Evolutionary conservation across 2,888 invertebrate genomes (phyloP).

Genomic region (Agriopis aurantiaria): DNA sequence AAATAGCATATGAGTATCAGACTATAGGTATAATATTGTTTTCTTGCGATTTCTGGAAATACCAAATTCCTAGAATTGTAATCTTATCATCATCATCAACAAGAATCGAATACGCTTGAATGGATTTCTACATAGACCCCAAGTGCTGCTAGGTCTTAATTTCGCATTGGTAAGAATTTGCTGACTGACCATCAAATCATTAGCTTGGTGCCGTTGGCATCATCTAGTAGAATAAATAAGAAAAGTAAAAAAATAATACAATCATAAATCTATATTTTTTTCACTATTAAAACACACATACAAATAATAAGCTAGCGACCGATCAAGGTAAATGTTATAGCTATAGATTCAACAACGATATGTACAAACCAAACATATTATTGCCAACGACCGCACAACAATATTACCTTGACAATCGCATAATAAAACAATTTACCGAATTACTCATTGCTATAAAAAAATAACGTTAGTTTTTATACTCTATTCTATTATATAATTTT

Average conservation of each 20-base stretch:
- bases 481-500: no score
- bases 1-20: conserved; percentile 18
- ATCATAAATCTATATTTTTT: neutral
- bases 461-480: no score
- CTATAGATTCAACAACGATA: neutral
- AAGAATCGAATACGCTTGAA: neutral
- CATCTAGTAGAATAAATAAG: neutral
- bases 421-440: neutral
- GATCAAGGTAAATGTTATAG: neutral
- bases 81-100: neutral
- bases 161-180: no score
- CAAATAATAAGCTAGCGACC: neutral
- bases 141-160: no score
- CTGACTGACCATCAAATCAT: no score
- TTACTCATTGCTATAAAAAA: no score
- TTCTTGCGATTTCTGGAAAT: conserved; percentile 1
- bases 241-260: neutral
- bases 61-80: neutral
- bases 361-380: neutral
- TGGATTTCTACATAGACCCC: no score
- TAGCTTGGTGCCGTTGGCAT: no score
- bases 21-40: neutral
- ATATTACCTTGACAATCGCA: neutral
- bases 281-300: no score
- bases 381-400: neutral